Evolutionary conservation across 2,797 vertebrate species (phyloP).

Genomic region (Siniperca obscura): DNA sequence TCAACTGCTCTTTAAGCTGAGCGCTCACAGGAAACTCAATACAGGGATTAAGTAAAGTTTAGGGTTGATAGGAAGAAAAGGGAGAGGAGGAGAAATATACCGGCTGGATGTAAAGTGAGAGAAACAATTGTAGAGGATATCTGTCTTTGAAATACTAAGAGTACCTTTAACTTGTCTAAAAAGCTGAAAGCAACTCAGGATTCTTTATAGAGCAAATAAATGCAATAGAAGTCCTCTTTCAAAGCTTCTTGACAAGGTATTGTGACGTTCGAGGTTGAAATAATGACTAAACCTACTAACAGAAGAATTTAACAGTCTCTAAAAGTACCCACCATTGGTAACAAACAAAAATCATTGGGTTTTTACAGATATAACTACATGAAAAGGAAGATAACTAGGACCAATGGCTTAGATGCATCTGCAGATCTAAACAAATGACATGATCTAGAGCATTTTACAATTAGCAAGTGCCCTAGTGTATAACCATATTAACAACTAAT

Average conservation of each 20-base stretch:
- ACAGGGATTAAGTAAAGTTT: conserved; percentile 54
- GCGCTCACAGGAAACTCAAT: conserved; percentile 50
- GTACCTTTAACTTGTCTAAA: neutral
- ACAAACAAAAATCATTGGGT: neutral
- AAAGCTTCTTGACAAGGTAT: conserved; percentile 20
- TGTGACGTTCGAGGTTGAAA: conserved; percentile 25
- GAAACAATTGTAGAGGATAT: conserved; percentile 15
- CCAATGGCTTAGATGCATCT: neutral
- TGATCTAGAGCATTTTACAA: conserved; percentile 44
- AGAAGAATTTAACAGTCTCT: neutral
- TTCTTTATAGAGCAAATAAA: conserved; percentile 16
- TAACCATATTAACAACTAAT: conserved; percentile 70
- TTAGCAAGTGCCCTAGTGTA: conserved; percentile 45
- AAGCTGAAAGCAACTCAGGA: neutral
- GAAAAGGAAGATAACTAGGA: neutral
- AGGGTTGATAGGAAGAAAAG: conserved; percentile 39
- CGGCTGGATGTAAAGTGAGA: conserved; percentile 33
- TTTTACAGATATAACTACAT: neutral
- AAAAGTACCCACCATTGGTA: neutral
- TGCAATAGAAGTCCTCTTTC: neutral
- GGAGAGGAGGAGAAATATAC: conserved; percentile 7
- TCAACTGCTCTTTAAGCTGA: conserved; percentile 40
- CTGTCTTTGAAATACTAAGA: conserved; percentile 29
- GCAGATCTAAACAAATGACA: conserved; percentile 30
- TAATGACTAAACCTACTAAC: neutral